phyloP scores from a whole-genome alignment of 2,113 vertebrate genomes.

The Chaetodon trifascialis region DNA sequence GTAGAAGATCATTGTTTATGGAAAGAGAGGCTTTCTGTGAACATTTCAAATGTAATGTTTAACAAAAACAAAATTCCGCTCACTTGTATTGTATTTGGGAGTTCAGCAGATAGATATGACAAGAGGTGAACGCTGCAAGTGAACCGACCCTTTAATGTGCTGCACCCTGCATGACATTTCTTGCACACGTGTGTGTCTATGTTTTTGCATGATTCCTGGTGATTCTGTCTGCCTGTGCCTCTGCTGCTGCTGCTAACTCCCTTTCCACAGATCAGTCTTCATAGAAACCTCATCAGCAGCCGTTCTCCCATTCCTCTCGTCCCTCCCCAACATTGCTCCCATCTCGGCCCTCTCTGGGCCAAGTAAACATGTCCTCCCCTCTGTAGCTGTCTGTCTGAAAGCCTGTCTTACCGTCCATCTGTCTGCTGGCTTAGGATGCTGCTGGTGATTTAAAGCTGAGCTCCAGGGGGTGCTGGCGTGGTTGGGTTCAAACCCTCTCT shows the following conservation, averaged over 20 bases:
- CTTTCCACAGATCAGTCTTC: conserved; percentile 52
- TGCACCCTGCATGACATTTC: neutral
- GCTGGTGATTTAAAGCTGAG: conserved; percentile 63
- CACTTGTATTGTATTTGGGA: too few relatives aligned
- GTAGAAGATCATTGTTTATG: conserved; percentile 5
- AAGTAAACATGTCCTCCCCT: conserved; percentile 67
- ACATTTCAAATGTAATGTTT: neutral
- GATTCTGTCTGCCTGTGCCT: conserved; percentile 9
- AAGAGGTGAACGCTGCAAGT: neutral
- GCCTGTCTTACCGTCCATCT: conserved; percentile 41
- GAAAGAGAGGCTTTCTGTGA: neutral
- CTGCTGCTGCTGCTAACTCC: conserved; percentile 29
- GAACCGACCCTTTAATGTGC: neutral
- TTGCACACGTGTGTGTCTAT: neutral
- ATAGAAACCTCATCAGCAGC: conserved; percentile 55
- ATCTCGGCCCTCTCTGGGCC: conserved; percentile 46
- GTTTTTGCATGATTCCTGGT: neutral
- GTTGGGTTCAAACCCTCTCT: conserved; percentile 36
- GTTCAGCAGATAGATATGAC: neutral
- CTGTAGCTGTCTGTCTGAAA: conserved; percentile 41
- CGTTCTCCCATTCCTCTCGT: conserved; percentile 20
- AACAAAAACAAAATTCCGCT: neutral
- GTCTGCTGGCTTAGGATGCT: conserved; percentile 37
- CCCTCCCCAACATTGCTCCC: conserved; percentile 34
- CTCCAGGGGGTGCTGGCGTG: conserved; percentile 46